Evolutionary conservation across 2,888 invertebrate species (phyloP).

Genomic region (Gymnocheta viridis): DNA sequence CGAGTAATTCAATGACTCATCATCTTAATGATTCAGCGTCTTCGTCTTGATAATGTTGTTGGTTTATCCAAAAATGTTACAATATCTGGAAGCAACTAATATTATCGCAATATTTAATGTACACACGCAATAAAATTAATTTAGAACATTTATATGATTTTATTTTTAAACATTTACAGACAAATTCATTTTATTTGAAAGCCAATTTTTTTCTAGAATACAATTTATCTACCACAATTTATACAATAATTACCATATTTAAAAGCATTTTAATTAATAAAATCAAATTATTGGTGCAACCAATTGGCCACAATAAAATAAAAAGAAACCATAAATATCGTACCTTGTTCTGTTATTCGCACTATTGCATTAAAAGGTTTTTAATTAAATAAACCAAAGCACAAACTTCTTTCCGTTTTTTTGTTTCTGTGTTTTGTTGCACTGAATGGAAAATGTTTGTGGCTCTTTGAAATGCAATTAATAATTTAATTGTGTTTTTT

Average conservation of each 20-base stretch:
- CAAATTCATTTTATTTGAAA: too few species aligned
- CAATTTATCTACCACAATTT: neutral
- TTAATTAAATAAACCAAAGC: constrained; percentile 57
- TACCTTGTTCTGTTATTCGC: constrained; percentile 10
- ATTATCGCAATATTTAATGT: too few species aligned
- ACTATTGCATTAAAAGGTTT: constrained; percentile 33
- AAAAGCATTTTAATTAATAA: neutral
- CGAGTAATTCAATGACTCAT: constrained; percentile 10
- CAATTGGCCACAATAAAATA: constrained; percentile 10
- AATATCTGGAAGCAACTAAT: neutral
- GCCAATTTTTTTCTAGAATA: neutral
- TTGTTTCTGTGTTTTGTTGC: neutral
- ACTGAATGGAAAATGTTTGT: constrained; percentile 28
- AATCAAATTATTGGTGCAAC: neutral
- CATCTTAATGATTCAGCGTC: constrained; percentile 19
- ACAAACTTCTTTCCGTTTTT: constrained; percentile 2
- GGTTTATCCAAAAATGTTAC: neutral
- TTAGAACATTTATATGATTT: too few species aligned
- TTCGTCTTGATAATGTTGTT: neutral
- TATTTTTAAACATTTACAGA: too few species aligned
- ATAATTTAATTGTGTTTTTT: constrained; percentile 62
- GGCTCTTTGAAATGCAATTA: constrained; percentile 5
- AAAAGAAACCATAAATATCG: neutral
- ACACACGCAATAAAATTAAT: too few species aligned
- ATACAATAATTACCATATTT: neutral